Base-by-base conservation (phyloP, 2,888 invertebrate genomes). In the Scaptomyza parva region DNA sequence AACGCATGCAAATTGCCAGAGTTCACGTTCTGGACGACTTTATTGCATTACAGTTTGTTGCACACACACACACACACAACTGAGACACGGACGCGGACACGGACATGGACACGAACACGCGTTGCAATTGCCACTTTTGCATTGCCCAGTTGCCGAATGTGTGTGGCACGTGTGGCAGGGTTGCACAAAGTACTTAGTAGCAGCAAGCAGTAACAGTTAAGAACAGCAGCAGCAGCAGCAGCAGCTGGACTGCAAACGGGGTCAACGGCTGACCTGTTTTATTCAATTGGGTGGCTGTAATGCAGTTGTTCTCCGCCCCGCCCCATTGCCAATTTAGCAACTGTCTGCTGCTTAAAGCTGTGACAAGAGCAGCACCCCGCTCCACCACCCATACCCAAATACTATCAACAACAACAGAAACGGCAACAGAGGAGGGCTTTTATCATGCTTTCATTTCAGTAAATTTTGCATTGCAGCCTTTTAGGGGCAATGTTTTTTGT, bases 1-100 rank as follows among this genome's bases (percentile, higher is more conserved):
- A 84, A 89, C 89, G 86, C 84, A 85, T 85, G 88, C 88, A 85
- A 89, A 85, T 85, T 89, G 84, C 76, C 66, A 45, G 76, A 54
- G 72, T 76, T 55, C 63, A 53, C 57, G 66, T 67, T 59, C 78
- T 37, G 78, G 37, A 50, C 67, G 70, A 66, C 70, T 80, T 88
- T 88, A 82, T 82, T 77, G 83, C 83, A 83, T 87, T 83, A 88
- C 88, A 53, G 64, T 54, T 60, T 57, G 64, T 54, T 60, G 65
- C 60, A 37, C 37, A n/a, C n/a, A n/a, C n/a, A n/a, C n/a, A n/a
- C n/a, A n/a, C n/a, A n/a, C n/a, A 37, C 64, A 51, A 39, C 58
- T 39, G 60, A 33, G 64, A 22, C 44, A n/a, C 17, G 71, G 44
- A 28, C 47, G 37, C n/a, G 43, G 24, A 17, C n/a, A n/a, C n/a